These are phyloP conservation scores for Enteromius afrohamiltoni DNA, from an alignment of 2,797 vertebrate species.

Conservation along the genomic window DNA sequence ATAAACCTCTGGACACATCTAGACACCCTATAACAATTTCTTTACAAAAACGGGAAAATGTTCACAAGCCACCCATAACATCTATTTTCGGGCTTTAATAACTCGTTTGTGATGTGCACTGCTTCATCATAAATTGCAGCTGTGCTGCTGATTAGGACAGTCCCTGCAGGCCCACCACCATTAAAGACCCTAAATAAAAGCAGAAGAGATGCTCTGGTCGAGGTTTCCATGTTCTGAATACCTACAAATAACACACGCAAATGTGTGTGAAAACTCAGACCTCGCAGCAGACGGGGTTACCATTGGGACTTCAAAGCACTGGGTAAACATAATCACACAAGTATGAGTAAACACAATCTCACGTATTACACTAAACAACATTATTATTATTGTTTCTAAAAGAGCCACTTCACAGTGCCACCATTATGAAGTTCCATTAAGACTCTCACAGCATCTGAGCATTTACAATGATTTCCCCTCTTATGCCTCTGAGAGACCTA, in stretches of 20 bases:
- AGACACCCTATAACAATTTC: conserved; percentile 5
- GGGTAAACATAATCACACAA: conserved; percentile 10
- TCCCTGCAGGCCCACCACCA: conserved; percentile 33
- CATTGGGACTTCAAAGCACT: conserved; percentile 46
- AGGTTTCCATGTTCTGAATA: conserved; percentile 48
- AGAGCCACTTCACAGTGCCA: neutral
- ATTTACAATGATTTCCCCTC: conserved; percentile 16
- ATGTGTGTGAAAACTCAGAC: conserved; percentile 49
- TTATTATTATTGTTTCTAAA: conserved; percentile 9
- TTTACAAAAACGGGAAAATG: conserved; percentile 8
- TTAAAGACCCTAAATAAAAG: conserved; percentile 54
- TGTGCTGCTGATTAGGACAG: conserved; percentile 38
- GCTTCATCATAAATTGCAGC: conserved; percentile 55
- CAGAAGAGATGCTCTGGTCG: conserved; percentile 46
- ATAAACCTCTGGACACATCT: conserved; percentile 6
- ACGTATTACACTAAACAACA: neutral
- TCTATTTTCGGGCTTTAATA: conserved; percentile 51
- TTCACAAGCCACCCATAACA: conserved; percentile 30
- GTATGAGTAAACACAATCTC: conserved; percentile 3
- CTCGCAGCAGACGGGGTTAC: conserved; percentile 56
- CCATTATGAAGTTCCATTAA: conserved; percentile 29
- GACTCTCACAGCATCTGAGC: conserved; percentile 8
- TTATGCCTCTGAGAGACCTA: conserved; percentile 37
- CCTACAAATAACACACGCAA: conserved; percentile 55
- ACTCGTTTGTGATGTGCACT: conserved; percentile 48